These are phyloP conservation scores for Campodea augens DNA, from an alignment of 1,140 invertebrate genomes.

Conservation along the genomic window DNA sequence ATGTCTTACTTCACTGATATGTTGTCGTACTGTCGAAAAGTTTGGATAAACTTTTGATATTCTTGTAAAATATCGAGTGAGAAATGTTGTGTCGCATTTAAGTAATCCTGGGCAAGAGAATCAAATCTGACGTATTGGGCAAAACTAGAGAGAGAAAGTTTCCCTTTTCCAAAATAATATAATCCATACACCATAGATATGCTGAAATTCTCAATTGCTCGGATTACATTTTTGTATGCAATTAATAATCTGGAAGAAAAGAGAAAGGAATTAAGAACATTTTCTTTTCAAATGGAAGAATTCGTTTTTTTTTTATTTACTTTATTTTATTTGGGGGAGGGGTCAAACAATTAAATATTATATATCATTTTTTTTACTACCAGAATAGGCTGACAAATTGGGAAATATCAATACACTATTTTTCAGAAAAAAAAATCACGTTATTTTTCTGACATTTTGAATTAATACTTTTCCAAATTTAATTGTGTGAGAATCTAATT, in stretches of 20 bases:
- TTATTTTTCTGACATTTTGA: too few relatives aligned
- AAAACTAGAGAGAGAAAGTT: constrained; percentile 16
- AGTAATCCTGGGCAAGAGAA: constrained; percentile 20
- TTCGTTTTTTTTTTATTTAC: too few relatives aligned
- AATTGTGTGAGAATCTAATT: too few relatives aligned
- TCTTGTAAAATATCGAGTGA: constrained; percentile 11
- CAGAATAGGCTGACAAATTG: too few relatives aligned
- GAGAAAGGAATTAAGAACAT: constrained; percentile 1
- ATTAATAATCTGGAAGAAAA: constrained; percentile 17
- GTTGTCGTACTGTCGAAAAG: constrained; percentile 5
- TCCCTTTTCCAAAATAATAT: constrained; percentile 22
- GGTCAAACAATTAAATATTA: too few relatives aligned
- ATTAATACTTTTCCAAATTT: too few relatives aligned
- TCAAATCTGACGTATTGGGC: constrained; percentile 17
- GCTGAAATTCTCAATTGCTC: constrained; percentile 23
- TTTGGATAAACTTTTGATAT: constrained; percentile 11
- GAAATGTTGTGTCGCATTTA: constrained; percentile 20
- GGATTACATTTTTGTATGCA: constrained; percentile 24
- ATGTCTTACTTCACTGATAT: constrained; percentile 2
- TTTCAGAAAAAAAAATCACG: too few relatives aligned
- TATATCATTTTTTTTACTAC: too few relatives aligned
- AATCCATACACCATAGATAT: constrained; percentile 23
- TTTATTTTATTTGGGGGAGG: too few relatives aligned
- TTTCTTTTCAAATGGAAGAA: too few relatives aligned
- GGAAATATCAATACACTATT: too few relatives aligned